phyloP scores from a whole-genome alignment of 2,888 invertebrate species.

The Lithosia quadra region DNA sequence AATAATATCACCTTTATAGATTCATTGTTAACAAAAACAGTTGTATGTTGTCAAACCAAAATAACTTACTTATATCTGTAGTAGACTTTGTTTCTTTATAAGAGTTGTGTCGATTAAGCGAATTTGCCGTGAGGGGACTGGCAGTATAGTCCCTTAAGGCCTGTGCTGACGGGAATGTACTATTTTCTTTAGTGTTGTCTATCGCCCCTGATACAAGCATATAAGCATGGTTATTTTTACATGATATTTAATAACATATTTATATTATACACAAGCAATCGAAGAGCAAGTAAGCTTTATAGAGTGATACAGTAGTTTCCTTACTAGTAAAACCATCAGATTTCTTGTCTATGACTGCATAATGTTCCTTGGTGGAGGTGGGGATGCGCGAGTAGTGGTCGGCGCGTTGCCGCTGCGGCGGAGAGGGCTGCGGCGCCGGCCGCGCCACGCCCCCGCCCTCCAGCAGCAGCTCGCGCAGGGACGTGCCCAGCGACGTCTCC shows the following conservation, averaged over 20 bases:
- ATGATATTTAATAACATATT: not conserved
- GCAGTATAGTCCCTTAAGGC: slow-evolving; percentile 70
- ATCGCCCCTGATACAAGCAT: slow-evolving; percentile 69
- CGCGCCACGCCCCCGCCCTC: slow-evolving; percentile 52
- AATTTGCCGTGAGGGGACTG: slow-evolving; percentile 63
- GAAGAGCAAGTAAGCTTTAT: not conserved
- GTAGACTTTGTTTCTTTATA: slow-evolving; percentile 81
- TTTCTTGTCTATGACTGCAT: slow-evolving; percentile 67
- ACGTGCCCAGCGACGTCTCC: slow-evolving; percentile 57
- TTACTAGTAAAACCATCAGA: slow-evolving; percentile 66
- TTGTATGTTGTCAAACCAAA: not conserved
- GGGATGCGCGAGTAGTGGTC: slow-evolving; percentile 75
- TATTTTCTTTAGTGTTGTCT: slow-evolving; percentile 74
- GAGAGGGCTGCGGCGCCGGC: slow-evolving; percentile 69
- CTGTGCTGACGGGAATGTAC: slow-evolving; percentile 61
- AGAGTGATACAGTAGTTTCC: slow-evolving; percentile 18
- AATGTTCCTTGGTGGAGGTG: slow-evolving; percentile 72
- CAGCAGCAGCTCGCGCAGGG: slow-evolving; percentile 68
- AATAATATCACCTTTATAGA: slow-evolving; percentile 35
- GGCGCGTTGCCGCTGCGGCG: slow-evolving; percentile 72
- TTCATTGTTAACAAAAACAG: not conserved
- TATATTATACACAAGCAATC: not conserved
- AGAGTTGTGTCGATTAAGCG: slow-evolving; percentile 82
- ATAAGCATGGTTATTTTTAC: slow-evolving; percentile 28
- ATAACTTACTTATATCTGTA: slow-evolving; percentile 73